phyloP scores from a whole-genome alignment of 2,113 vertebrate genomes.

The Cyprinodon brontotheroides region DNA sequence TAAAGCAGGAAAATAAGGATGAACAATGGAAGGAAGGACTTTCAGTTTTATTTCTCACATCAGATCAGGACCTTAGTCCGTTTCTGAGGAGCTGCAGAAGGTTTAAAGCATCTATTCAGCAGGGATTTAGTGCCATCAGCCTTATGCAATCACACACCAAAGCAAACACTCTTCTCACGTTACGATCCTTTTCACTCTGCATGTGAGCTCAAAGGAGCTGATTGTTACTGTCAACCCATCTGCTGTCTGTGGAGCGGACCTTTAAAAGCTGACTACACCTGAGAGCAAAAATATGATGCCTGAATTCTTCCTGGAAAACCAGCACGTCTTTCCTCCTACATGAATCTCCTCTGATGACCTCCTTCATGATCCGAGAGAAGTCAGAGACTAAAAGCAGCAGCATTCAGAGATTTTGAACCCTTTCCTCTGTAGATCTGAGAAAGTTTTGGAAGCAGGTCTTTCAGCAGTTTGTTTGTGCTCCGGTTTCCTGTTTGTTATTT shows the following conservation, averaged over 20 bases:
- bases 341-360: not conserved
- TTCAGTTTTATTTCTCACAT: not conserved
- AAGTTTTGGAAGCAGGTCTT: not conserved
- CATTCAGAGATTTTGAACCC: not conserved
- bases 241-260: not conserved
- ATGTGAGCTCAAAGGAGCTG: not conserved
- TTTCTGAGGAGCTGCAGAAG: constrained; percentile 39
- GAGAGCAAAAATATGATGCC: not conserved
- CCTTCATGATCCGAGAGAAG: not conserved
- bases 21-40: not conserved
- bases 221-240: constrained; percentile 13
- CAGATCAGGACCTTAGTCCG: constrained; percentile 21
- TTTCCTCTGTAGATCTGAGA: not conserved
- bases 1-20: not conserved
- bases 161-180: constrained; percentile 33
- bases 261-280: not conserved
- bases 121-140: constrained; percentile 31
- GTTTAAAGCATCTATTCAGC: constrained; percentile 16
- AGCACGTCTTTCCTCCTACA: not conserved
- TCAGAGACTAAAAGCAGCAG: not conserved
- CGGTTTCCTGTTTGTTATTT: too few relatives aligned
- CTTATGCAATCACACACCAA: constrained; percentile 57
- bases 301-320: not conserved
- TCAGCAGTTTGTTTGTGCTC: too few relatives aligned
- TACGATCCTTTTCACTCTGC: constrained; percentile 10